A percentile compares a stretch with the other conserved stretches of the same genome.
Conservation (phyloP, 2,888 invertebrate species). For the Branchipolynoe longqiensis region DNA sequence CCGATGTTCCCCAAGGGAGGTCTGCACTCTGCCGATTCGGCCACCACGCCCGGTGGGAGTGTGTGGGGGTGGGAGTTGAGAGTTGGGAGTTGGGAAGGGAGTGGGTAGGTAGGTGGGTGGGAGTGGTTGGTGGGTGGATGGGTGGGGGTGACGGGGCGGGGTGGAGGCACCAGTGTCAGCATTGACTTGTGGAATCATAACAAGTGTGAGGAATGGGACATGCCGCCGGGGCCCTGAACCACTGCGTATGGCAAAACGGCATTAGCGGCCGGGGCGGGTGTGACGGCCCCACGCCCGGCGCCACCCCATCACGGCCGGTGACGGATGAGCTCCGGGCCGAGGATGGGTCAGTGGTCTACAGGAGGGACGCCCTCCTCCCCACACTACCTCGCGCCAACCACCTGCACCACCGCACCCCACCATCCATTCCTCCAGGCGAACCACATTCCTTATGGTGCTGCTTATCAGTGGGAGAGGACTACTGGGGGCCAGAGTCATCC, state of each 20-base stretch:
- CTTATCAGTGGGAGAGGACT: too few species aligned
- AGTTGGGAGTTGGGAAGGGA: too few species aligned
- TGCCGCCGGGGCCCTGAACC: constrained; percentile 36
- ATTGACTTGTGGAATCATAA: constrained; percentile 42
- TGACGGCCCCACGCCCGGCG: too few species aligned
- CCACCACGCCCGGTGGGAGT: too few species aligned
- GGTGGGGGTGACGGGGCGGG: background rate
- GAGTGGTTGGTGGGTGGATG: background rate
- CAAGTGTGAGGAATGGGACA: constrained; percentile 49
- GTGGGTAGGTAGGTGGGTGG: background rate
- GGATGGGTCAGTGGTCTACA: constrained; percentile 16
- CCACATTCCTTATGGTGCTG: too few species aligned
- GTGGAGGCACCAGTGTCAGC: constrained; percentile 2
- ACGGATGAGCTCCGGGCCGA: background rate
- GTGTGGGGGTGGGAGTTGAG: too few species aligned
- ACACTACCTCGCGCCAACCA: background rate
- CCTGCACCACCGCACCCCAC: background rate
- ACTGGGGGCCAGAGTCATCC: too few species aligned
- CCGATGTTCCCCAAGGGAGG: too few species aligned
- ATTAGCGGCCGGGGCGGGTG: constrained; percentile 7
- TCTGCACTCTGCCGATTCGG: too few species aligned
- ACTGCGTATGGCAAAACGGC: constrained; percentile 43
- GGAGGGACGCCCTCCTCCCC: background rate
- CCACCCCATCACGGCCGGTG: background rate
- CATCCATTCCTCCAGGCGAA: too few species aligned